A percentile compares a stretch with the other conserved stretches of the same genome.
These are phyloP conservation scores for Nemotelus nigrinus DNA, from an alignment of 2,888 invertebrate species.

Conservation along the genomic window DNA sequence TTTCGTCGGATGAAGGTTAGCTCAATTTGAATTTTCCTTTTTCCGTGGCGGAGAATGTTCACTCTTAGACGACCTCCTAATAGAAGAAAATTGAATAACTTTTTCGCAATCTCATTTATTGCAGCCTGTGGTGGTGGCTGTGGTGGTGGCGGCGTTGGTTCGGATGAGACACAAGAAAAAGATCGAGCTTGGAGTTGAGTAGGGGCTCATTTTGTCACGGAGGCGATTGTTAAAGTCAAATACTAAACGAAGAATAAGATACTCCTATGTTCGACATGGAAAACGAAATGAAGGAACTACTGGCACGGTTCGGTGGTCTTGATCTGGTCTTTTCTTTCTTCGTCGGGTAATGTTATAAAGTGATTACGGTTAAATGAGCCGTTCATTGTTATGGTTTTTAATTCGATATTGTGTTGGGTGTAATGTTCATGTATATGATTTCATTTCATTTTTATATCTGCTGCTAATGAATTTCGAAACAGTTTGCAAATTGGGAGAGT, in stretches of 20 bases:
- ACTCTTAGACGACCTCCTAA: constrained; percentile 33
- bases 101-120: constrained; percentile 43
- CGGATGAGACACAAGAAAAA: neutral
- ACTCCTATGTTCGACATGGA: neutral
- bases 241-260: constrained; percentile 9
- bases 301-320: constrained; percentile 33
- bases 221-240: neutral
- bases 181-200: neutral
- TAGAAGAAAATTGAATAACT: constrained; percentile 44
- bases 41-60: neutral
- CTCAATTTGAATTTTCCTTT: constrained; percentile 30
- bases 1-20: constrained; percentile 20
- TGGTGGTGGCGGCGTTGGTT: neutral
- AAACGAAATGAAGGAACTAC: neutral
- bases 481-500: neutral
- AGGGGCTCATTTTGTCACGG: neutral
- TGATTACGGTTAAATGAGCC: constrained; percentile 41
- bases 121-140: constrained; percentile 19
- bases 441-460: constrained; percentile 26
- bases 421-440: neutral
- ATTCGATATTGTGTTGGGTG: neutral
- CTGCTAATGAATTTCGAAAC: constrained; percentile 24
- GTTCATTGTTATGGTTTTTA: constrained; percentile 31
- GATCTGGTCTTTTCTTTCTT: constrained; percentile 23
- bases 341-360: constrained; percentile 28